A percentile compares a stretch with the other conserved stretches of the same genome.
Evolutionary conservation across 1,140 invertebrate species (phyloP).

Genomic region (Piezodorus guildinii): DNA sequence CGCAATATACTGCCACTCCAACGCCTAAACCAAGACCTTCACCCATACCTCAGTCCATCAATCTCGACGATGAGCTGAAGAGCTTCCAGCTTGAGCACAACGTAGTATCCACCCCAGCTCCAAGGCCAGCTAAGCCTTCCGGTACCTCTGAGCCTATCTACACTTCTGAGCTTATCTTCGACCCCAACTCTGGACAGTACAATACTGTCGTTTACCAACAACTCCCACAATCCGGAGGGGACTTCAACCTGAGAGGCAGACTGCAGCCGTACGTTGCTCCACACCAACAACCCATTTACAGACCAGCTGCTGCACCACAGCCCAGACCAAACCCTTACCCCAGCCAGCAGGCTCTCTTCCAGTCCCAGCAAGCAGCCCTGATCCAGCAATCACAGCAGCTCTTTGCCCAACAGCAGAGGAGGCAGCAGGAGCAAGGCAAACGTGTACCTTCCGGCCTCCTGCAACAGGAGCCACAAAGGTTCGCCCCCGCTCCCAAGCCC

Average conservation of each 20-base stretch:
- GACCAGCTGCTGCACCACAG: slow-evolving; percentile 25
- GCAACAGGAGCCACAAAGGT: slow-evolving; percentile 28
- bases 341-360: slow-evolving; percentile 51
- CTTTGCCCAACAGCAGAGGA: slow-evolving; percentile 51
- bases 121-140: slow-evolving; percentile 32
- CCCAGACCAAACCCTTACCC: slow-evolving; percentile 19
- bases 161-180: slow-evolving; percentile 62
- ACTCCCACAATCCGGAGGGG: slow-evolving; percentile 53
- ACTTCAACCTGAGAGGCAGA: slow-evolving; percentile 55
- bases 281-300: slow-evolving; percentile 22
- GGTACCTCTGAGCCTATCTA: slow-evolving; percentile 43
- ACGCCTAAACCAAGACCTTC: slow-evolving; percentile 31
- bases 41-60: slow-evolving; percentile 39
- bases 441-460: slow-evolving; percentile 22
- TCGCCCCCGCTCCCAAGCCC: slow-evolving; percentile 16
- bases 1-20: slow-evolving; percentile 45
- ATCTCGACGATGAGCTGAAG: slow-evolving; percentile 60
- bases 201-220: slow-evolving; percentile 66
- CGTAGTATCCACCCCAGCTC: slow-evolving; percentile 31
- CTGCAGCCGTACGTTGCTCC: slow-evolving; percentile 53
- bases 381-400: slow-evolving; percentile 60
- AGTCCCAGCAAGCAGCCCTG: slow-evolving; percentile 53
- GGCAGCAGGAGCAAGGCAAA: slow-evolving; percentile 24
- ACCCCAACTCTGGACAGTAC: slow-evolving; percentile 65
- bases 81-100: slow-evolving; percentile 65